Conservation (phyloP, 2,888 invertebrate genomes). For the Tetragonula carbonaria region DNA sequence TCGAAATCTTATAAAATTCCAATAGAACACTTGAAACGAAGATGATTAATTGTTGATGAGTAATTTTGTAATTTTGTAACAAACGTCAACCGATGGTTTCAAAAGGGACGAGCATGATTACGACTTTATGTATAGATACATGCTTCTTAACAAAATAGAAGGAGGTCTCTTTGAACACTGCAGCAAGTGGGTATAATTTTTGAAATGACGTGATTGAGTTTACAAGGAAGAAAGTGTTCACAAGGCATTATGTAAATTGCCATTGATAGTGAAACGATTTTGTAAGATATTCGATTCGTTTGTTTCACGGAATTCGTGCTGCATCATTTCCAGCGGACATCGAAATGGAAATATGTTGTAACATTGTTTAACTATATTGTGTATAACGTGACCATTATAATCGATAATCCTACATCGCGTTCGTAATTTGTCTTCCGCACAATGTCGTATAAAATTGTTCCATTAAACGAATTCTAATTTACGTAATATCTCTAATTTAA, state of each 20-base stretch:
- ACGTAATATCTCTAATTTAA: too few relatives aligned
- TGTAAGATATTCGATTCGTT: conserved; percentile 4
- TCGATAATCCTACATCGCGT: conserved; percentile 5
- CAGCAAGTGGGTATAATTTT: neutral
- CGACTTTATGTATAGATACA: neutral
- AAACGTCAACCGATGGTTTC: neutral
- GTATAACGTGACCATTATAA: conserved; percentile 8
- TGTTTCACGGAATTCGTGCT: conserved; percentile 2
- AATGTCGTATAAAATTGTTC: neutral
- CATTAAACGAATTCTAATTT: neutral
- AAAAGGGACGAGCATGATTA: neutral
- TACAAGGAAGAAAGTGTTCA: neutral
- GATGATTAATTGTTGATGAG: too few relatives aligned
- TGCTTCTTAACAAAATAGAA: neutral
- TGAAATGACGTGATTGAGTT: neutral
- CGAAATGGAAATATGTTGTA: conserved; percentile 5
- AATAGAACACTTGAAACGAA: too few relatives aligned
- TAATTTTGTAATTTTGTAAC: too few relatives aligned
- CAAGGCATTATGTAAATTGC: neutral
- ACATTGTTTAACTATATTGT: conserved; percentile 4
- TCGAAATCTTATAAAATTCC: too few relatives aligned
- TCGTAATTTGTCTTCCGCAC: conserved; percentile 1
- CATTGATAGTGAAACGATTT: neutral
- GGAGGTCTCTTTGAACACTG: neutral
- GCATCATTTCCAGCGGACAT: neutral